Conservation (phyloP, 2,888 invertebrate species). For the Microplitis deprimator region DNA sequence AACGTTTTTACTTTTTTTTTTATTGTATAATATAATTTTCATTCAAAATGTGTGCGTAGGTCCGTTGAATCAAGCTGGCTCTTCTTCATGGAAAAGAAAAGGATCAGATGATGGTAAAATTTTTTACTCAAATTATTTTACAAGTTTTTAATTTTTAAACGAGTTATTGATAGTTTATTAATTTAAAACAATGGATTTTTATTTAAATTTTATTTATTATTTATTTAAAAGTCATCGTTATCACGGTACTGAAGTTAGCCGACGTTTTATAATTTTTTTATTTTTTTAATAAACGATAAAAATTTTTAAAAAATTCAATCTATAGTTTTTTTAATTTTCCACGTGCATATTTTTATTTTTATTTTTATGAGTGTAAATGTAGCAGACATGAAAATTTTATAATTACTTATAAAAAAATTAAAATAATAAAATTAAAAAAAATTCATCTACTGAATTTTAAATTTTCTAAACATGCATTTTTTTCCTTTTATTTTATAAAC, state of each 20-base stretch:
- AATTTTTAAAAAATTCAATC: neutral
- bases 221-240: neutral
- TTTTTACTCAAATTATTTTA: neutral
- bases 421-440: too few relatives aligned
- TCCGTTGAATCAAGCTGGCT: conserved; percentile 40
- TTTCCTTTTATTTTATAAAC: too few relatives aligned
- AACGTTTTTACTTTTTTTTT: neutral
- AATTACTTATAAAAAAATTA: too few relatives aligned
- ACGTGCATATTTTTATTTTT: too few relatives aligned
- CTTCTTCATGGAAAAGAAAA: conserved; percentile 45
- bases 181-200: neutral
- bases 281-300: neutral
- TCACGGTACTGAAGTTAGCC: neutral
- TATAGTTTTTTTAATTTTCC: too few relatives aligned
- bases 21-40: conserved; percentile 24
- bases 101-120: conserved; percentile 49
- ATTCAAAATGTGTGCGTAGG: conserved; percentile 40
- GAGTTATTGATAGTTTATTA: neutral
- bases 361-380: too few relatives aligned
- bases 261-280: neutral
- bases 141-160: too few relatives aligned
- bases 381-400: too few relatives aligned
- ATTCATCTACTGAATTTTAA: too few relatives aligned
- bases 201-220: neutral
- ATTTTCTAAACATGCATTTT: too few relatives aligned